Evolutionary conservation across 1,140 invertebrate genomes (phyloP).

Genomic region (Mamestra configurata): DNA sequence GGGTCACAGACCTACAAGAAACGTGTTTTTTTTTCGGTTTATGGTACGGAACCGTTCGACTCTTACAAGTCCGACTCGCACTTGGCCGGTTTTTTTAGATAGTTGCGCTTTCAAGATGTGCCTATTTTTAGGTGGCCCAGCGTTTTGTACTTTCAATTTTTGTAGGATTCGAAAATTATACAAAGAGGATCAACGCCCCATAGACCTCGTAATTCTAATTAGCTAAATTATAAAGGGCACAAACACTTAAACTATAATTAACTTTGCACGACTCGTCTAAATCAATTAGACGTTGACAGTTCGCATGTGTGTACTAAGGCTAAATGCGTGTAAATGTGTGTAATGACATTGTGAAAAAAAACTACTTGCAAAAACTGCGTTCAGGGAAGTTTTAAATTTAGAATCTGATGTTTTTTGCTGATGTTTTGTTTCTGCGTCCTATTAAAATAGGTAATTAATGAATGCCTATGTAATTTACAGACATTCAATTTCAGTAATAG

Average conservation of each 20-base stretch:
- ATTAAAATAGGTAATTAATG: not conserved
- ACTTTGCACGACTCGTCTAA: not conserved
- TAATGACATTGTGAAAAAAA: not conserved
- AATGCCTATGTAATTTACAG: constrained; percentile 8
- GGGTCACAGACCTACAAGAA: no score
- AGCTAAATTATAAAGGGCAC: not conserved
- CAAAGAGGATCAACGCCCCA: no score
- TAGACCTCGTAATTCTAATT: no score
- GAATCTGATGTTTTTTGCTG: not conserved
- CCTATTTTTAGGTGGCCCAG: no score
- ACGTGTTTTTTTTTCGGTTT: no score
- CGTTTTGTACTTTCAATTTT: no score
- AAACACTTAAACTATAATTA: not conserved
- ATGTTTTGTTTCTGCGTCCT: not conserved
- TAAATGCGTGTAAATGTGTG: no score
- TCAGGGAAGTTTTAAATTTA: constrained; percentile 13
- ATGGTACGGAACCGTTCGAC: no score
- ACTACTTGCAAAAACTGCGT: not conserved
- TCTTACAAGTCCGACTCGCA: no score
- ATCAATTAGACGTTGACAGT: not conserved
- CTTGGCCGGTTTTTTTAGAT: no score
- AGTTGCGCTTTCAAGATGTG: no score
- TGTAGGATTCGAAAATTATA: no score
- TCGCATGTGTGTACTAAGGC: not conserved
- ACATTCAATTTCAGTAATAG: not conserved